These are phyloP conservation scores for Perognathus longimembris DNA, from an alignment of 2,113 vertebrate species.

Conservation along the genomic window DNA sequence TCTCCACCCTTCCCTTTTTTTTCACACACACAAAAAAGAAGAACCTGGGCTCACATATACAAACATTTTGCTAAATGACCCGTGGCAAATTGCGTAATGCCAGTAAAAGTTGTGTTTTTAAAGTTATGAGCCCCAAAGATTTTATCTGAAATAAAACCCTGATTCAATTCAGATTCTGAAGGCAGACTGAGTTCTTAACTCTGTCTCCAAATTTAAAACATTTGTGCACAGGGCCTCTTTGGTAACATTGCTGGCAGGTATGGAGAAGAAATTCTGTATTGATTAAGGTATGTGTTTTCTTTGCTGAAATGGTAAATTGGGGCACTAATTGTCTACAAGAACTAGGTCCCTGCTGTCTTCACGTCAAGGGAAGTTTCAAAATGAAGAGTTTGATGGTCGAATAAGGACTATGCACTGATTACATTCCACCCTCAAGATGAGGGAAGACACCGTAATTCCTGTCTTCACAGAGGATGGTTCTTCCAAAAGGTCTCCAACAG, in stretches of 20 bases:
- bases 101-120: constrained; percentile 87
- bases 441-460: not conserved
- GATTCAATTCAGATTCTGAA: constrained; percentile 87
- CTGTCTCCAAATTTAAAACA: constrained; percentile 85
- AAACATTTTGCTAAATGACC: constrained; percentile 86
- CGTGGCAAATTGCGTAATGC: constrained; percentile 86
- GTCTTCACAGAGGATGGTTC: fast-evolving
- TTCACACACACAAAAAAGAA: constrained; percentile 53
- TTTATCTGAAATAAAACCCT: constrained; percentile 88
- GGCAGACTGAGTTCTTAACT: constrained; percentile 83
- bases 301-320: constrained; percentile 78
- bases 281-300: constrained; percentile 75
- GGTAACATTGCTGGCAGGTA: constrained; percentile 55
- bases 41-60: constrained; percentile 80
- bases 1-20: constrained; percentile 63
- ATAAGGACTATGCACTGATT: not conserved
- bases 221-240: constrained; percentile 74
- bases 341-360: constrained; percentile 64
- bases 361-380: constrained; percentile 58
- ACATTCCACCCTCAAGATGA: not conserved
- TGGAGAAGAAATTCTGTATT: constrained; percentile 70
- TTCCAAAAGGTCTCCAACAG: not conserved
- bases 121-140: constrained; percentile 86
- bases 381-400: constrained; percentile 37
- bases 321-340: constrained; percentile 67